phyloP scores from a whole-genome alignment of 92 coral and sea anemone species.

The Micromussa lordhowensis region DNA sequence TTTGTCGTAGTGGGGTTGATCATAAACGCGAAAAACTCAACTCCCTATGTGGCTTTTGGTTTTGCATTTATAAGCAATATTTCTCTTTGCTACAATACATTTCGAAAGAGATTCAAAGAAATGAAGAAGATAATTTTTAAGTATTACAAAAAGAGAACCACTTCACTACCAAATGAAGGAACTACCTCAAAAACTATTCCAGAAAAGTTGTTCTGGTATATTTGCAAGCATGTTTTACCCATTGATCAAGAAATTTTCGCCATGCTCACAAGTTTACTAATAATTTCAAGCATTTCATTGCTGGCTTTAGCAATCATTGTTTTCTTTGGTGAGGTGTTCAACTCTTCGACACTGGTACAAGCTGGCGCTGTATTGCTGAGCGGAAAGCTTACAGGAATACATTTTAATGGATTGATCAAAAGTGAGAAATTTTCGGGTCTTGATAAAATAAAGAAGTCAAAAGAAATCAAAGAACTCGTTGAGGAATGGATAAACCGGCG shows the following conservation, averaged over 20 bases:
- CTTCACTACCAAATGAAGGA: not conserved
- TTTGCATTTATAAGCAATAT: not conserved
- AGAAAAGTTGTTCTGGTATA: conserved; percentile 1
- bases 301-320: not conserved
- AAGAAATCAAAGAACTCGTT: not conserved
- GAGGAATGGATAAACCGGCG: not conserved
- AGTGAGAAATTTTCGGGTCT: not conserved
- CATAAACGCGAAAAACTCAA: not conserved
- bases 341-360: not conserved
- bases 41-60: not conserved
- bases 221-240: conserved; percentile 2
- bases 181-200: not conserved
- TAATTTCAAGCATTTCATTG: not conserved
- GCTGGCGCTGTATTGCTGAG: conserved; percentile 6
- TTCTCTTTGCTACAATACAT: not conserved
- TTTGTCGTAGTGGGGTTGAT: not conserved
- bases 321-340: conserved; percentile 1
- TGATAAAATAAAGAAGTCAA: not conserved
- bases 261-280: not conserved
- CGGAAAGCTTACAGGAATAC: conserved; percentile 3
- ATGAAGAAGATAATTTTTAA: not conserved
- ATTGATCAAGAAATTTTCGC: not conserved
- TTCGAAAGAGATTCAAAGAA: not conserved
- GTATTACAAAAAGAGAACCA: not conserved
- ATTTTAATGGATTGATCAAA: not conserved